These are phyloP conservation scores for Protobothrops flavoviridis DNA, from an alignment of 2,113 vertebrate species.

Conservation along the genomic window DNA sequence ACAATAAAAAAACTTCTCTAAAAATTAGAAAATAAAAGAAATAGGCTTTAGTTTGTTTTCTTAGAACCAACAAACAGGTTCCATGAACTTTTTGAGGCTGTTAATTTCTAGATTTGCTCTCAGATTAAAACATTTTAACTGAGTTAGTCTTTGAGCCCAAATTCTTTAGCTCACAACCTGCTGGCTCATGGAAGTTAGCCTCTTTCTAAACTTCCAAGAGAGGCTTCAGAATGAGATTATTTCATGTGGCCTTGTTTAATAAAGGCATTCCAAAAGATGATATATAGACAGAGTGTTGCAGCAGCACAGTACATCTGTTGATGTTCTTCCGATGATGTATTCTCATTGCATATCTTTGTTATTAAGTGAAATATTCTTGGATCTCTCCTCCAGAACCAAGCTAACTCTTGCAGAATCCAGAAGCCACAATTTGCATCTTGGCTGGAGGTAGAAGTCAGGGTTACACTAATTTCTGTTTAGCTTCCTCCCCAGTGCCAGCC, in stretches of 20 bases:
- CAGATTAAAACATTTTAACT: background rate
- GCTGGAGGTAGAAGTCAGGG: slow-evolving; percentile 37
- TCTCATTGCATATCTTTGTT: background rate
- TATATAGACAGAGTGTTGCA: background rate
- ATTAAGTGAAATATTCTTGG: background rate
- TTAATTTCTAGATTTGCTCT: background rate
- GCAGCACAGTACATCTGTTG: background rate
- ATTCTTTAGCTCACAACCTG: background rate
- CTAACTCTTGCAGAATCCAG: background rate
- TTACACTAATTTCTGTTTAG: slow-evolving; percentile 71
- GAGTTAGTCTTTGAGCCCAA: background rate
- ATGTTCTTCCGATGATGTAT: background rate
- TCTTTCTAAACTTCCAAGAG: background rate
- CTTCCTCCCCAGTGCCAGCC: slow-evolving; percentile 87
- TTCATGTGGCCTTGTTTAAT: background rate
- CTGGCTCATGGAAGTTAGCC: background rate
- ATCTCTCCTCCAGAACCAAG: too few relatives aligned
- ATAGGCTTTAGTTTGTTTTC: background rate
- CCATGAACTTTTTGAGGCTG: background rate
- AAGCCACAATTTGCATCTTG: background rate
- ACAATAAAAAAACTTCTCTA: background rate
- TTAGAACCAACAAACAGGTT: background rate
- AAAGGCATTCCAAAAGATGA: background rate
- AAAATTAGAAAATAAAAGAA: background rate
- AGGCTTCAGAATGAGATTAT: too few relatives aligned